Percentiles rank a stretch among this genome's conserved stretches.
These are phyloP conservation scores for Goniozus legneri DNA, from an alignment of 1,140 invertebrate genomes.

Conservation along the genomic window DNA sequence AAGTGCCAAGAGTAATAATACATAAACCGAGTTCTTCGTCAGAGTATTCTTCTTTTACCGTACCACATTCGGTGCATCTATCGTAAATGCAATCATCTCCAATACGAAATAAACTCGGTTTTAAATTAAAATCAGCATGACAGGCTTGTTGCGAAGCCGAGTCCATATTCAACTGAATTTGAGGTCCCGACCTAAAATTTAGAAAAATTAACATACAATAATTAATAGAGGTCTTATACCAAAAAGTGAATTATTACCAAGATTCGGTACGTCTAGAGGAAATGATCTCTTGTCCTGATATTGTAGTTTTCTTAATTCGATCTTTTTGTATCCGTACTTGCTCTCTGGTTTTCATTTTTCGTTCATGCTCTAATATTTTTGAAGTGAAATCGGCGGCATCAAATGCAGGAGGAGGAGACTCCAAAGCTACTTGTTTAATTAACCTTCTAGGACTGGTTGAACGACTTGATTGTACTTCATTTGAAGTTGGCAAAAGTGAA, in stretches of 20 bases:
- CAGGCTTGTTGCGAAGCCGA: conserved; percentile 46
- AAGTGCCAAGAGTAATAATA: conserved; percentile 90
- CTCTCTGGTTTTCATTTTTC: conserved; percentile 32
- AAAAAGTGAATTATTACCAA: conserved; percentile 31
- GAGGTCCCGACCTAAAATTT: conserved; percentile 25
- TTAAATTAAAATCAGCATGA: conserved; percentile 54
- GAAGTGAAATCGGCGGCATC: conserved; percentile 39
- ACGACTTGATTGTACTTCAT: conserved; percentile 38
- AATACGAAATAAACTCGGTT: conserved; percentile 64
- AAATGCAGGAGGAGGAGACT: conserved; percentile 40
- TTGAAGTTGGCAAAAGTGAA: conserved; percentile 29
- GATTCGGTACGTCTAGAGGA: conserved; percentile 35
- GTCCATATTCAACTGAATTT: conserved; percentile 36
- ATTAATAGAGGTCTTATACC: background rate
- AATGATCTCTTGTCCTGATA: conserved; percentile 27
- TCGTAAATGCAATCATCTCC: conserved; percentile 71
- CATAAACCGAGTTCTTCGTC: conserved; percentile 95
- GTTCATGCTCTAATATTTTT: conserved; percentile 34
- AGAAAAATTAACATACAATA: background rate
- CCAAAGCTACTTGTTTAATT: conserved; percentile 48
- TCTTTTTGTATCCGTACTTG: conserved; percentile 37
- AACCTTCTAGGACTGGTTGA: conserved; percentile 44
- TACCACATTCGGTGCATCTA: conserved; percentile 78
- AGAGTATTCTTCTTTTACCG: conserved; percentile 86
- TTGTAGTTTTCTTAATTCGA: conserved; percentile 24